phyloP scores from a whole-genome alignment of 2,113 vertebrate species.

The Scopus umbretta region DNA sequence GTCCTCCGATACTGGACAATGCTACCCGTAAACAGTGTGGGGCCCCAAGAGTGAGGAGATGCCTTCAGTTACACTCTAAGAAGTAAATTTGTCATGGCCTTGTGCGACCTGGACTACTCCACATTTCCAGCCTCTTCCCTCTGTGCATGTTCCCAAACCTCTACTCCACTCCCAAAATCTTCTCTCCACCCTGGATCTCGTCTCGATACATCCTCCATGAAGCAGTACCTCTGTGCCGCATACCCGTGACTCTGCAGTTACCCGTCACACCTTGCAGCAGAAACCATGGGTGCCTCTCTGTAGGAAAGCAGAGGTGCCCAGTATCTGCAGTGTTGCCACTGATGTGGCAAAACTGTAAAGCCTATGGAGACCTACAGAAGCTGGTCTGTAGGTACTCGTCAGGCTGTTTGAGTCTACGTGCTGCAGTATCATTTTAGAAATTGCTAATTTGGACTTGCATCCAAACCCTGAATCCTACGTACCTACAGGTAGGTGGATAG shows the following conservation, averaged over 20 bases:
- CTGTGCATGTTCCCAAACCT: neutral
- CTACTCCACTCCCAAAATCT: neutral
- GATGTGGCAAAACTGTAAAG: neutral
- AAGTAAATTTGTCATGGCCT: neutral
- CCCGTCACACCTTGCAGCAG: neutral
- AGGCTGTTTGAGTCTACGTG: neutral
- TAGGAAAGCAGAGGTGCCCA: neutral
- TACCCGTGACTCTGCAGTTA: neutral
- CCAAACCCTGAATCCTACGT: constrained; percentile 5
- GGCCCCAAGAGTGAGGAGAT: neutral
- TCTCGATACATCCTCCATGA: accelerated
- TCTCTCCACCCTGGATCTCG: neutral
- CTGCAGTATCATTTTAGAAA: neutral
- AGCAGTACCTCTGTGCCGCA: neutral
- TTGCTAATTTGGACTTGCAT: neutral
- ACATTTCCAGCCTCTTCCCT: neutral
- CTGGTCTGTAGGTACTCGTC: neutral
- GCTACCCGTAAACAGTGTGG: neutral
- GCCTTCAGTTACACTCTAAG: neutral
- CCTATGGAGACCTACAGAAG: neutral
- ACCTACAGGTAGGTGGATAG: constrained; percentile 27
- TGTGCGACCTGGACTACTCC: neutral
- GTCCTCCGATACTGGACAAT: neutral
- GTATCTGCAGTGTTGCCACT: neutral
- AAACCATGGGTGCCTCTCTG: neutral